Percentiles rank a stretch among this genome's conserved stretches.
These are phyloP conservation scores for Scomber japonicus DNA, from an alignment of 2,113 vertebrate genomes.

Conservation along the genomic window DNA sequence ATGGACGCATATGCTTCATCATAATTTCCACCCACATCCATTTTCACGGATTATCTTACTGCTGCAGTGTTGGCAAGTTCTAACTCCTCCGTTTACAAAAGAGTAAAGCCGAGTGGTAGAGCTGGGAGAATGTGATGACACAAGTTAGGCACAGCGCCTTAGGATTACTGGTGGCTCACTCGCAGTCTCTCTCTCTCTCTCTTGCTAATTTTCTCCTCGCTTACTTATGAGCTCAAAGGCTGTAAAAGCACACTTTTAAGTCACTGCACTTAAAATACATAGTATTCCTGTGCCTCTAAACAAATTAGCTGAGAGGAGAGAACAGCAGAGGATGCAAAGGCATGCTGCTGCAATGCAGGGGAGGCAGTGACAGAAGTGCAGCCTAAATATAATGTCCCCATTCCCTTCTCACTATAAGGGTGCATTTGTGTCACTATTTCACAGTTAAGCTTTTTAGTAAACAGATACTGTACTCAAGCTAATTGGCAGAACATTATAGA, in stretches of 20 bases:
- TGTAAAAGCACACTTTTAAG: slow-evolving; percentile 29
- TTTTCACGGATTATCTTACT: slow-evolving; percentile 65
- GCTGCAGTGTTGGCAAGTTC: slow-evolving; percentile 65
- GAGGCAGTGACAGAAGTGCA: slow-evolving; percentile 37
- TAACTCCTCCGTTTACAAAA: slow-evolving; percentile 52
- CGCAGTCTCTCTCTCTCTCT: neutral
- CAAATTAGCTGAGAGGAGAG: slow-evolving; percentile 19
- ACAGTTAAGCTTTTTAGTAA: slow-evolving; percentile 8
- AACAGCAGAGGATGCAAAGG: slow-evolving; percentile 30
- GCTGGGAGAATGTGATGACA: slow-evolving; percentile 47
- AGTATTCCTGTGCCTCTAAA: slow-evolving; percentile 14
- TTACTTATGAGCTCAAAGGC: slow-evolving; percentile 31
- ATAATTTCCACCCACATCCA: slow-evolving; percentile 65
- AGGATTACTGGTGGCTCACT: slow-evolving; percentile 45
- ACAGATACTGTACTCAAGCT: neutral
- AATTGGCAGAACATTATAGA: neutral
- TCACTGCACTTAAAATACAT: slow-evolving; percentile 26
- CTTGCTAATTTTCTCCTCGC: slow-evolving; percentile 7
- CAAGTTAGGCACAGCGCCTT: slow-evolving; percentile 25
- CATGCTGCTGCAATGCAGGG: slow-evolving; percentile 73
- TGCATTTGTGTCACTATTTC: slow-evolving; percentile 2
- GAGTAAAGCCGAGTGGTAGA: slow-evolving; percentile 34
- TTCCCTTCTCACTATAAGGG: slow-evolving; percentile 15
- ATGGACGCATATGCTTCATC: slow-evolving; percentile 54
- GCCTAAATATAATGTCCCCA: slow-evolving; percentile 45